Percentiles rank a stretch among this genome's conserved stretches.
phyloP scores from a whole-genome alignment of 2,888 invertebrate species.

The Tetragonula carbonaria region DNA sequence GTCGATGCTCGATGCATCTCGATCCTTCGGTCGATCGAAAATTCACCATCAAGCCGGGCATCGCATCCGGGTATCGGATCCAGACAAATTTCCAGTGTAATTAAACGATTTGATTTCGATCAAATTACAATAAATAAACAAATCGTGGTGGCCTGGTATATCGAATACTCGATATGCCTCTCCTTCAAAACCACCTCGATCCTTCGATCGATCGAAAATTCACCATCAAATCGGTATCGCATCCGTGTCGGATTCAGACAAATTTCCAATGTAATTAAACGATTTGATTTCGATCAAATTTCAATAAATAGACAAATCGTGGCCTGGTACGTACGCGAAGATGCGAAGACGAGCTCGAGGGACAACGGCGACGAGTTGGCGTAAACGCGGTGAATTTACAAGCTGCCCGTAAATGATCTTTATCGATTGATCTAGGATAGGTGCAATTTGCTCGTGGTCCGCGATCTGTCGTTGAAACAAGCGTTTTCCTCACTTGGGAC shows the following conservation, averaged over 20 bases:
- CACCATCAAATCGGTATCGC: too few relatives aligned
- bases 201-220: not conserved
- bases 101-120: too few relatives aligned
- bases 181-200: not conserved
- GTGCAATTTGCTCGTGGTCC: constrained; percentile 25
- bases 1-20: not conserved
- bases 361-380: not conserved
- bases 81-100: too few relatives aligned
- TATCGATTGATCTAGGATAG: not conserved
- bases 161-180: too few relatives aligned
- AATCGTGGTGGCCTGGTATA: too few relatives aligned
- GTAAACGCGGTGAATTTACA: not conserved
- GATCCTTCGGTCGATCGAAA: not conserved
- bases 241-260: too few relatives aligned
- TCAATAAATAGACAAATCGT: not conserved
- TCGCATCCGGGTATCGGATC: too few relatives aligned
- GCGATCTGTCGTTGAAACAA: constrained; percentile 26
- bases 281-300: too few relatives aligned
- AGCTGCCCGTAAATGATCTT: not conserved
- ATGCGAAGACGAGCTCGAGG: too few relatives aligned
- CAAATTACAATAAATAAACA: not conserved
- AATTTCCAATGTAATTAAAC: too few relatives aligned
- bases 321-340: too few relatives aligned
- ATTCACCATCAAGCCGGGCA: too few relatives aligned
- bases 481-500: constrained; percentile 25